A percentile compares a stretch with the other conserved stretches of the same genome.
These are phyloP conservation scores for Agonopterix subpropinquella DNA, from an alignment of 2,888 invertebrate species.

Conservation along the genomic window DNA sequence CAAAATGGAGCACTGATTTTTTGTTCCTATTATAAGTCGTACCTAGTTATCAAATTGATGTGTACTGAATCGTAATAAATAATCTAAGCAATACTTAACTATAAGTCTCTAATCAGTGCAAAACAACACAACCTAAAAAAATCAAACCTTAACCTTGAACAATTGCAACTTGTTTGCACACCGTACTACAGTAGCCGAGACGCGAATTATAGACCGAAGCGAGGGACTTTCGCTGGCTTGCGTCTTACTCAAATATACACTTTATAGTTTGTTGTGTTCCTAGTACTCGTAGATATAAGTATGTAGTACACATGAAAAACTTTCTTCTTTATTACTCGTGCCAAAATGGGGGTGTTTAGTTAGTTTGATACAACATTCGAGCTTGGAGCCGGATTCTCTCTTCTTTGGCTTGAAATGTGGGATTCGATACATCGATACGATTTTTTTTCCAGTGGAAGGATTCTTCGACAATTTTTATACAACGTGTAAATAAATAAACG, in stretches of 20 bases:
- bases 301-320: not conserved
- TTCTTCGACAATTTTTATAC: too few species aligned
- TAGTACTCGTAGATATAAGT: not conserved
- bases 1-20: too few species aligned
- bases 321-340: too few species aligned
- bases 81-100: not conserved
- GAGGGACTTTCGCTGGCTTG: constrained; percentile 33
- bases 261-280: not conserved
- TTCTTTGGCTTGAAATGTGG: too few species aligned
- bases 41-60: too few species aligned
- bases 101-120: not conserved
- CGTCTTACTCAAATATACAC: not conserved
- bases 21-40: too few species aligned
- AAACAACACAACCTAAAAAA: not conserved
- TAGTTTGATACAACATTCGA: too few species aligned
- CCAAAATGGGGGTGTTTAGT: too few species aligned
- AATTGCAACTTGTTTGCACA: constrained; percentile 14
- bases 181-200: constrained; percentile 9
- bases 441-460: too few species aligned
- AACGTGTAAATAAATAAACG: too few species aligned
- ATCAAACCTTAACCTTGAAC: not conserved
- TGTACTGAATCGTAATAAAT: not conserved
- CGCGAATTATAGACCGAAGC: constrained; percentile 20
- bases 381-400: too few species aligned
- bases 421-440: too few species aligned